Percentiles rank a stretch among this genome's conserved stretches.
phyloP scores from a whole-genome alignment of 2,888 invertebrate species.

The Ferrisia virgata region DNA sequence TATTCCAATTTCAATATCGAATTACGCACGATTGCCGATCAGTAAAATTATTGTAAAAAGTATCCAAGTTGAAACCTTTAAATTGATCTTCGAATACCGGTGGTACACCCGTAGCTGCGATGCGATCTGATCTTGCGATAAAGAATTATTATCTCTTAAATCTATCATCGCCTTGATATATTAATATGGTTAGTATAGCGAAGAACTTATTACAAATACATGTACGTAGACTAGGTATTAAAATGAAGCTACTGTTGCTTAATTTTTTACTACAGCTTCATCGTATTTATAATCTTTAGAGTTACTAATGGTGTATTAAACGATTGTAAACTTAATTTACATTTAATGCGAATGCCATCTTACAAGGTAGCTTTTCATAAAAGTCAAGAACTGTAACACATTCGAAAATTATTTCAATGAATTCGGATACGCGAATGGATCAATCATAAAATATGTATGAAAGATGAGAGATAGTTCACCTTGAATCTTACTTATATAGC shows the following conservation, averaged over 20 bases:
- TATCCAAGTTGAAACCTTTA: not conserved
- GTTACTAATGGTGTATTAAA: not conserved
- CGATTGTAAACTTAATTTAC: not conserved
- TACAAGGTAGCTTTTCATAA: not conserved
- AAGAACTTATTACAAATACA: not conserved
- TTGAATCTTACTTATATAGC: not conserved
- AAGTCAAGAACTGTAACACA: conserved; percentile 7
- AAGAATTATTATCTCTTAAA: not conserved
- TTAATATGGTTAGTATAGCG: not conserved
- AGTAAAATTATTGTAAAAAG: not conserved
- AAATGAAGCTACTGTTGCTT: not conserved
- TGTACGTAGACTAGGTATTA: not conserved
- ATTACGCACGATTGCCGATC: not conserved
- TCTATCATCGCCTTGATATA: not conserved
- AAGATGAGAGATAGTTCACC: not conserved
- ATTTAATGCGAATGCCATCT: not conserved
- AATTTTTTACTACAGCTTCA: not conserved
- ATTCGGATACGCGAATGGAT: not conserved
- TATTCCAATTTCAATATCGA: not conserved
- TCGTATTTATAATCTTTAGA: not conserved
- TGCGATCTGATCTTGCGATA: not conserved
- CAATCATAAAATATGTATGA: not conserved
- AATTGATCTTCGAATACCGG: not conserved
- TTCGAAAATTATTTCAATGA: not conserved
- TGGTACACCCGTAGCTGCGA: not conserved